phyloP scores from a whole-genome alignment of 2,888 invertebrate genomes.

The Ferdinandea cuprea region DNA sequence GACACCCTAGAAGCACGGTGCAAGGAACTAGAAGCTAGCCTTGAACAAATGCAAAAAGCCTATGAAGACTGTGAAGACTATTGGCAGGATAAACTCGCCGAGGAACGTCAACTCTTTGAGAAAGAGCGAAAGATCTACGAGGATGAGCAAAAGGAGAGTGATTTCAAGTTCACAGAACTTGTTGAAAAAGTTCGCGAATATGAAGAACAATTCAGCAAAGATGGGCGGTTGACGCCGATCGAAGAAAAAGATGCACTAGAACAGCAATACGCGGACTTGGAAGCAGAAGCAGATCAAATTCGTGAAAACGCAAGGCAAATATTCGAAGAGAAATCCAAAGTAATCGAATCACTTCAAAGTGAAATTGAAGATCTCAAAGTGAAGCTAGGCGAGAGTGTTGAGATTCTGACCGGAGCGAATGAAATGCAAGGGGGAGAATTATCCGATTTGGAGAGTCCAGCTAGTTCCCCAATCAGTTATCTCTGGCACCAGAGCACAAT shows the following conservation, averaged over 20 bases:
- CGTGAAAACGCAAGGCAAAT: constrained; percentile 84
- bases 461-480: constrained; percentile 83
- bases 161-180: constrained; percentile 89
- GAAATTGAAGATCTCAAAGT: constrained; percentile 83
- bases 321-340: constrained; percentile 84
- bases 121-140: constrained; percentile 88
- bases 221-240: constrained; percentile 88
- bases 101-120: constrained; percentile 88
- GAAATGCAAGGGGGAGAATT: constrained; percentile 79
- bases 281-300: constrained; percentile 87
- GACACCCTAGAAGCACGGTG: constrained; percentile 84
- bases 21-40: constrained; percentile 88
- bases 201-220: constrained; percentile 88
- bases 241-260: constrained; percentile 89
- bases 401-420: constrained; percentile 80
- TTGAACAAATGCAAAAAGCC: constrained; percentile 90
- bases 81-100: constrained; percentile 91
- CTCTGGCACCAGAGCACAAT: constrained; percentile 84
- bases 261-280: constrained; percentile 88
- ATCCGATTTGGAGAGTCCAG: constrained; percentile 79
- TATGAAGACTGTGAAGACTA: constrained; percentile 94
- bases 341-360: constrained; percentile 84
- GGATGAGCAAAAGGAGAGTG: constrained; percentile 89
- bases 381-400: constrained; percentile 81
- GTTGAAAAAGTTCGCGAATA: constrained; percentile 91